A percentile compares a stretch with the other conserved stretches of the same genome.
Conservation (phyloP, 2,797 vertebrate species). For the Sebastes variabilis region DNA sequence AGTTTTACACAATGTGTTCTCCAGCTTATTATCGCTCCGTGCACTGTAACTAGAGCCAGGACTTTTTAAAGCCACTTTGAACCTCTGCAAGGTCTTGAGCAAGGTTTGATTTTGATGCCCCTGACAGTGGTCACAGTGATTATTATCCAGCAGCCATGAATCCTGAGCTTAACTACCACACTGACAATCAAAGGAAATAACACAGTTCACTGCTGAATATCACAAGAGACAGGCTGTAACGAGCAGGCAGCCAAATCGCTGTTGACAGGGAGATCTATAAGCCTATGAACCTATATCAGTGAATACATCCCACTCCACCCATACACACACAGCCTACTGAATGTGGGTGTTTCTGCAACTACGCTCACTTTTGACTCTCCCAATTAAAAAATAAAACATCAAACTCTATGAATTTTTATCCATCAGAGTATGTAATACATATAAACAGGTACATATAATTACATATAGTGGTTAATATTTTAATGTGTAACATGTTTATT, state of each 20-base stretch:
- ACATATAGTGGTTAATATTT: no score
- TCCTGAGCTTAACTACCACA: background rate
- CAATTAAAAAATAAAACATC: no score
- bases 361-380: no score
- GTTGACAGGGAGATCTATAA: background rate
- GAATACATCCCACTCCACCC: background rate
- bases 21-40: background rate
- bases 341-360: no score
- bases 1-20: background rate
- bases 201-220: background rate
- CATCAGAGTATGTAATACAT: no score
- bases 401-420: no score
- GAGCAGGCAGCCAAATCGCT: background rate
- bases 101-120: background rate
- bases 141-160: conserved; percentile 1
- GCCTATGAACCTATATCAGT: background rate
- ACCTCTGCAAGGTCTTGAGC: background rate
- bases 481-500: no score
- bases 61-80: background rate
- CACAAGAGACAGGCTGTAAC: background rate
- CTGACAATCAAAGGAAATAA: conserved; percentile 16
- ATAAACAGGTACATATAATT: no score
- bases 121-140: background rate
- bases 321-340: background rate
- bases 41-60: background rate